Evolutionary conservation across 2,113 vertebrate genomes (phyloP).

Genomic region (Chaetorhynchus papuensis): DNA sequence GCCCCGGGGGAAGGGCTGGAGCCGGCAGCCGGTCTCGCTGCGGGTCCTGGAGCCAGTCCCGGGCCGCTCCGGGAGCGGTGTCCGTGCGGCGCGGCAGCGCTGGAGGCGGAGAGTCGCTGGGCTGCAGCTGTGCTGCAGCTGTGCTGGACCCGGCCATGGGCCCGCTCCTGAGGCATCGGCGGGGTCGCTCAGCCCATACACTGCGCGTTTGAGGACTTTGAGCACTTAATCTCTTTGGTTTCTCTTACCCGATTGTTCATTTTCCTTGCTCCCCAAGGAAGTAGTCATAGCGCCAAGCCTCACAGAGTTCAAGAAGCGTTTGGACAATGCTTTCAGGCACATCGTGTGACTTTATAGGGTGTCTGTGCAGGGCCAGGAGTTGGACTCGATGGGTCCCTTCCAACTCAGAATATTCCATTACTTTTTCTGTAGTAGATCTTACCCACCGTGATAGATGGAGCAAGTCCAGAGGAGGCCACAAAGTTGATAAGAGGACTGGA

Average conservation of each 20-base stretch:
- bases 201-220: background rate
- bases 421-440: background rate
- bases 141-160: too few species aligned
- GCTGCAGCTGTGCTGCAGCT: too few species aligned
- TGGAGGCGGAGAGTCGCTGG: background rate
- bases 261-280: background rate
- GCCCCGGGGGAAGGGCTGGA: fast-evolving
- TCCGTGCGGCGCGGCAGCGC: background rate
- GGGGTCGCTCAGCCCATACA: fast-evolving
- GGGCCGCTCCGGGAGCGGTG: fast-evolving
- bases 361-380: background rate
- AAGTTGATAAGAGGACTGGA: background rate
- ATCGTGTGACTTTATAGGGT: too few species aligned
- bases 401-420: background rate
- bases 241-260: background rate
- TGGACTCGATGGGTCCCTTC: background rate
- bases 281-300: background rate
- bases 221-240: too few species aligned
- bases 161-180: too few species aligned
- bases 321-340: background rate
- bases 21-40: background rate
- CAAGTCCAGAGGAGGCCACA: background rate
- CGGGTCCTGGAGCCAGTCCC: fast-evolving
- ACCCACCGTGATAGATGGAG: background rate
- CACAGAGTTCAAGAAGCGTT: background rate